A percentile compares a stretch with the other conserved stretches of the same genome.
Conservation (phyloP, 2,113 vertebrate genomes). For the Mellivora capensis region DNA sequence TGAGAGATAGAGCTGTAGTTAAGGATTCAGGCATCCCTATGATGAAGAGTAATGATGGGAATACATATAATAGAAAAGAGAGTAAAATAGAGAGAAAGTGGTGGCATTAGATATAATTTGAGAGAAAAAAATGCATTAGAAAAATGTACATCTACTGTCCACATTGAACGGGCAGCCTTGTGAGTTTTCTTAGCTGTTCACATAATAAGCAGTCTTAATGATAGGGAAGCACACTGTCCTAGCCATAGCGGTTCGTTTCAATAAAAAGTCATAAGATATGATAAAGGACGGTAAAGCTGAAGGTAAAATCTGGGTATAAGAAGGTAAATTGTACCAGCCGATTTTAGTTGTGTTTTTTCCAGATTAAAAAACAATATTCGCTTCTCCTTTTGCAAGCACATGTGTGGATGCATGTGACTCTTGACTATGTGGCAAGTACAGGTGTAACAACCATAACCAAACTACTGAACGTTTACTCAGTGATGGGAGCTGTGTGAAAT, state of each 20-base stretch:
- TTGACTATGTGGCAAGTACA: not conserved
- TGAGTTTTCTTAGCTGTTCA: not conserved
- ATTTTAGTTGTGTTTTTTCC: not conserved
- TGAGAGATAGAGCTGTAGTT: not conserved
- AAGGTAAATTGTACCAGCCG: not conserved
- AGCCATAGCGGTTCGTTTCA: not conserved
- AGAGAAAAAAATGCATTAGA: not conserved
- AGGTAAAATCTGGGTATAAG: not conserved
- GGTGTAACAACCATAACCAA: not conserved
- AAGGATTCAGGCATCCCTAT: not conserved
- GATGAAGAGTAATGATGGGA: not conserved
- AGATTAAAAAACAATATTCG: not conserved
- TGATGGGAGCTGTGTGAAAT: not conserved
- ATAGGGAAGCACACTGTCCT: not conserved
- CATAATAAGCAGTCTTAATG: not conserved
- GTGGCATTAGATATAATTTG: not conserved
- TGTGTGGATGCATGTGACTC: not conserved
- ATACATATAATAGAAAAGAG: not conserved
- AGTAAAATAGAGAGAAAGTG: not conserved
- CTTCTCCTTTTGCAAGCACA: not conserved
- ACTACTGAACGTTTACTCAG: not conserved
- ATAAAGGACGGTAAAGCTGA: not conserved
- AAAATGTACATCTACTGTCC: not conserved
- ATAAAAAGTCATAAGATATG: not conserved
- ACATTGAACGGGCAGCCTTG: accelerated